Evolutionary conservation across 2,888 invertebrate species (phyloP).

Genomic region (Drosophila affinis): DNA sequence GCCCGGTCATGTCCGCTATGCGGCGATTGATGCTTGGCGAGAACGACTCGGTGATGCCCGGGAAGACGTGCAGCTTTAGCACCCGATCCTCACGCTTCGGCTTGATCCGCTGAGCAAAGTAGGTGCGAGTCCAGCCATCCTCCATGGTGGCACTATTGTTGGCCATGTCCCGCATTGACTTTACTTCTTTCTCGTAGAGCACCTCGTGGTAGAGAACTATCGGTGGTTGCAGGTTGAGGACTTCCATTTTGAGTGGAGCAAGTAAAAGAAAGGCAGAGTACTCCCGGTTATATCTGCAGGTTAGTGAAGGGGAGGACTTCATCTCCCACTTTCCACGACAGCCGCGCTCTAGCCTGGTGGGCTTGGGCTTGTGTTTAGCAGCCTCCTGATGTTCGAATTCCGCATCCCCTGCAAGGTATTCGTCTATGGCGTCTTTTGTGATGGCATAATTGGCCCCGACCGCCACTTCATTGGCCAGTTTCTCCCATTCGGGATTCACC

Average conservation of each 20-base stretch:
- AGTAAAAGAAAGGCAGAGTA: conserved; percentile 25
- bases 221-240: conserved; percentile 30
- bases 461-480: conserved; percentile 12
- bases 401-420: conserved; percentile 43
- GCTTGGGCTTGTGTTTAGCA: conserved; percentile 18
- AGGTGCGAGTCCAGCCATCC: conserved; percentile 14
- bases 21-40: conserved; percentile 10
- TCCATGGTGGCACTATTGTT: conserved; percentile 6
- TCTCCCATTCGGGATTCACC: not conserved
- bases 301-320: conserved; percentile 12
- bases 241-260: conserved; percentile 53
- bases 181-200: conserved; percentile 42
- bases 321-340: conserved; percentile 51
- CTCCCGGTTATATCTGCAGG: conserved; percentile 28
- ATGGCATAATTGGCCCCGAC: conserved; percentile 30
- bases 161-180: conserved; percentile 5
- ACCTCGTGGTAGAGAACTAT: conserved; percentile 49
- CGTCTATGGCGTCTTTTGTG: conserved; percentile 35
- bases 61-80: conserved; percentile 11
- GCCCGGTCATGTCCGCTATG: conserved; percentile 34
- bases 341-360: conserved; percentile 25
- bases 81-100: conserved; percentile 11
- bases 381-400: conserved; percentile 34
- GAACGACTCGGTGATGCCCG: not conserved
- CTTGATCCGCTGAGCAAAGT: conserved; percentile 3